Conservation (phyloP, 2,888 invertebrate species). For the Pinctada fucata region DNA sequence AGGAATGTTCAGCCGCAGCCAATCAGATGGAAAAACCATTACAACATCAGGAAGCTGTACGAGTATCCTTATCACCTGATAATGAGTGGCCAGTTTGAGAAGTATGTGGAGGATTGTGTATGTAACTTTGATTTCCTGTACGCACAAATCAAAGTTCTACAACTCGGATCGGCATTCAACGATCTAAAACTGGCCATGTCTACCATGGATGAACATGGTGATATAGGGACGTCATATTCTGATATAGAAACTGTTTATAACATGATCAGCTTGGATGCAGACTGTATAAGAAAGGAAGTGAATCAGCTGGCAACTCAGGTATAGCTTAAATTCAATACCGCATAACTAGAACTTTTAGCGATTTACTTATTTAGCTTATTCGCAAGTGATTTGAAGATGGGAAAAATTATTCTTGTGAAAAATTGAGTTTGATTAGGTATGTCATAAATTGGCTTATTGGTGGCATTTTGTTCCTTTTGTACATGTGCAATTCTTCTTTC, state of each 20-base stretch:
- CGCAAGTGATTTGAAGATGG: too few species aligned
- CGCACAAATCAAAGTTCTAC: constrained; percentile 94
- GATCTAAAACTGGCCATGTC: constrained; percentile 82
- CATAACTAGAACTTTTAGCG: too few species aligned
- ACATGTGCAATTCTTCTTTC: too few species aligned
- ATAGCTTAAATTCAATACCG: not conserved
- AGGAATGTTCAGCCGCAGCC: constrained; percentile 64
- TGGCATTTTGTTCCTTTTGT: too few species aligned
- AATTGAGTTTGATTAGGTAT: too few species aligned
- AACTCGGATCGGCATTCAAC: constrained; percentile 93
- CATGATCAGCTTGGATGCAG: constrained; percentile 54
- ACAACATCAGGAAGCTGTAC: constrained; percentile 59
- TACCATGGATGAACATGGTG: constrained; percentile 31
- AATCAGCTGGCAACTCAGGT: constrained; percentile 57
- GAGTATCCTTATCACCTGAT: constrained; percentile 66
- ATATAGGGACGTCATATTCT: constrained; percentile 39
- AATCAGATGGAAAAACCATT: constrained; percentile 45
- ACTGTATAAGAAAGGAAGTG: constrained; percentile 56
- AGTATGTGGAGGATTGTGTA: constrained; percentile 90
- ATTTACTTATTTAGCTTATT: too few species aligned
- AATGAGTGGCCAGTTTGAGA: constrained; percentile 51
- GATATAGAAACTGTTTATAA: constrained; percentile 52
- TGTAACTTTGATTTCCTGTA: constrained; percentile 98
- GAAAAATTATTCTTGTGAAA: too few species aligned
- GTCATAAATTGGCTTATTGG: too few species aligned